Conservation (phyloP, 2,113 vertebrate species). For the Platanista minor region DNA sequence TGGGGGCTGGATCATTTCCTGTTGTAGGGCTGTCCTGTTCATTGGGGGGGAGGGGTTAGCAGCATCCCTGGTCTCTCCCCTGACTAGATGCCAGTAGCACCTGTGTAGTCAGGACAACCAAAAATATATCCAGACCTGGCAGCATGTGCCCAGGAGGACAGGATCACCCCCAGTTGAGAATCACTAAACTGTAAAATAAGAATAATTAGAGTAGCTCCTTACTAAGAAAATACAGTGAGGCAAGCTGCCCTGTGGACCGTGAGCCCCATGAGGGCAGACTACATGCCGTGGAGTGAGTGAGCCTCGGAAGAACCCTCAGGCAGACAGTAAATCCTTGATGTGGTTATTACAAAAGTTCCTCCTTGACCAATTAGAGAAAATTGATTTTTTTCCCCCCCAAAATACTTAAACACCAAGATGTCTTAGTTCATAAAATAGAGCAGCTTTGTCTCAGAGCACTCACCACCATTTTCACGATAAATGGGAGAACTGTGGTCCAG, state of each 20-base stretch:
- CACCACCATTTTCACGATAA: background rate
- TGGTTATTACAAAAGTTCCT: accelerated
- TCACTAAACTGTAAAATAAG: accelerated
- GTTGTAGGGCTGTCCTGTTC: accelerated
- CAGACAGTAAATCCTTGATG: accelerated
- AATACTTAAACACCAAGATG: background rate
- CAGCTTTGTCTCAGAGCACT: background rate
- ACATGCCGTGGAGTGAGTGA: accelerated
- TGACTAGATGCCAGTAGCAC: accelerated
- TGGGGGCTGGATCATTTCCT: accelerated
- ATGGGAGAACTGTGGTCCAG: too few relatives aligned
- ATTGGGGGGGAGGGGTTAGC: accelerated
- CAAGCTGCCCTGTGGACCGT: accelerated
- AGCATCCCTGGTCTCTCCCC: background rate
- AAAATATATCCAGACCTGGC: background rate
- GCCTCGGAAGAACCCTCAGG: background rate
- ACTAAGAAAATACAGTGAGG: accelerated
- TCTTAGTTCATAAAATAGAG: background rate
- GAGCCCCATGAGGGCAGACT: accelerated
- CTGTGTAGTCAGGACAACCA: accelerated
- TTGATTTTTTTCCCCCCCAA: accelerated
- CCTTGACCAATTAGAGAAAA: background rate
- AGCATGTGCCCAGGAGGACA: background rate
- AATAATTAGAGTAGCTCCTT: accelerated
- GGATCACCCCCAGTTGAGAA: background rate